Conservation (phyloP, 2,113 vertebrate species). For the Bothrops jararaca region DNA sequence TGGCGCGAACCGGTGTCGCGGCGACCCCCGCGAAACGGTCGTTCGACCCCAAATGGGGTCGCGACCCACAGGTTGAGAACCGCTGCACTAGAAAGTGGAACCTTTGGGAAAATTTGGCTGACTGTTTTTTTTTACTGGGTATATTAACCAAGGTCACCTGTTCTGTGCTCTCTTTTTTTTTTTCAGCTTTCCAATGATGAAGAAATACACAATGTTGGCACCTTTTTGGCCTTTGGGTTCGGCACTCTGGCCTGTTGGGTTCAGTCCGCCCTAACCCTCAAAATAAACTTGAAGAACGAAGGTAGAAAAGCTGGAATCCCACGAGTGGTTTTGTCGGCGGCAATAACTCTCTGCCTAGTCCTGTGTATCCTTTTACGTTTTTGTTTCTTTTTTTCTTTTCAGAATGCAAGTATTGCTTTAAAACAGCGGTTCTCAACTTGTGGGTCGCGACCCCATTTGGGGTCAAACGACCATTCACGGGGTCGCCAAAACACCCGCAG, state of each 20-base stretch:
- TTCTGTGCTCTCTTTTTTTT: conserved; percentile 32
- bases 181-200: conserved; percentile 75
- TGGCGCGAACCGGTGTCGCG: too few relatives aligned
- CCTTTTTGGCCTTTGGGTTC: conserved; percentile 80
- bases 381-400: fast-evolving
- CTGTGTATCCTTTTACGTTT: conserved; percentile 87
- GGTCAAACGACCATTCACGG: too few relatives aligned
- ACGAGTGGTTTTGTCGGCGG: conserved; percentile 78
- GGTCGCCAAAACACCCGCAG: too few relatives aligned
- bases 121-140: neutral
- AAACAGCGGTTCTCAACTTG: too few relatives aligned
- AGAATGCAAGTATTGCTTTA: neutral
- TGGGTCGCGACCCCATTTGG: too few relatives aligned
- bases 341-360: conserved; percentile 80
- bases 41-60: too few relatives aligned
- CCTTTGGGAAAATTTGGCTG: neutral
- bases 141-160: neutral
- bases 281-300: conserved; percentile 83
- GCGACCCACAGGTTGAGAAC: too few relatives aligned
- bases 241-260: conserved; percentile 89
- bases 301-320: conserved; percentile 74
- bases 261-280: conserved; percentile 85
- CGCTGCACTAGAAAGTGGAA: conserved; percentile 1
- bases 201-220: conserved; percentile 81
- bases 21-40: too few relatives aligned